Evolutionary conservation across 2,888 invertebrate species (phyloP).

Genomic region (Ectemnius continuus): DNA sequence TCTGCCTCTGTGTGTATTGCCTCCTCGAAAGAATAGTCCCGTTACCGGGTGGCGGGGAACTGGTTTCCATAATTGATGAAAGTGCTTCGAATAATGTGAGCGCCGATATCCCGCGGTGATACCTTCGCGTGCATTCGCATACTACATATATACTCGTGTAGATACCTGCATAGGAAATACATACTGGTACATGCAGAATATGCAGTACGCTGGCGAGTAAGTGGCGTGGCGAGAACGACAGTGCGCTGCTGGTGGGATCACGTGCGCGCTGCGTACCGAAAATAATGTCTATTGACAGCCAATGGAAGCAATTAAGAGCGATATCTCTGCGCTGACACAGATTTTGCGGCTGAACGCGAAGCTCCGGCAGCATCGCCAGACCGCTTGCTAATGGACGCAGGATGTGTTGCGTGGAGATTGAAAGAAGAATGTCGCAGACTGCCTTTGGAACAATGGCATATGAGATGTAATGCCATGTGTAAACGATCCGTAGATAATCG

Average conservation of each 20-base stretch:
- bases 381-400: too few relatives aligned
- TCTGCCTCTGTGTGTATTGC: background rate
- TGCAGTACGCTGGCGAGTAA: background rate
- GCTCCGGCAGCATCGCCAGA: background rate
- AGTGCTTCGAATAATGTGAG: background rate
- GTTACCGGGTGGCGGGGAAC: conserved; percentile 31
- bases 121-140: background rate
- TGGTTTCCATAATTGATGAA: conserved; percentile 35
- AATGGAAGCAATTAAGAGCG: conserved; percentile 58
- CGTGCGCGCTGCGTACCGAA: conserved; percentile 28
- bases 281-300: conserved; percentile 55
- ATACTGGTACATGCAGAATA: too few relatives aligned
- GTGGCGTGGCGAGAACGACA: conserved; percentile 9
- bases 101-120: background rate
- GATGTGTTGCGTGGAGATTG: too few relatives aligned
- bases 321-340: conserved; percentile 50
- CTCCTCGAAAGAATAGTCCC: conserved; percentile 35
- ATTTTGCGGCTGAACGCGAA: conserved; percentile 40
- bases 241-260: conserved; percentile 12
- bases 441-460: too few relatives aligned
- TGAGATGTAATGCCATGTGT: too few relatives aligned
- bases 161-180: too few relatives aligned
- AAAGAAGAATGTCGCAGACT: too few relatives aligned
- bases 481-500: too few relatives aligned
- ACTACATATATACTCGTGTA: too few relatives aligned